Percentiles rank a stretch among this genome's conserved stretches.
Evolutionary conservation across 1,140 invertebrate genomes (phyloP).

Genomic region (Halesus radiatus): DNA sequence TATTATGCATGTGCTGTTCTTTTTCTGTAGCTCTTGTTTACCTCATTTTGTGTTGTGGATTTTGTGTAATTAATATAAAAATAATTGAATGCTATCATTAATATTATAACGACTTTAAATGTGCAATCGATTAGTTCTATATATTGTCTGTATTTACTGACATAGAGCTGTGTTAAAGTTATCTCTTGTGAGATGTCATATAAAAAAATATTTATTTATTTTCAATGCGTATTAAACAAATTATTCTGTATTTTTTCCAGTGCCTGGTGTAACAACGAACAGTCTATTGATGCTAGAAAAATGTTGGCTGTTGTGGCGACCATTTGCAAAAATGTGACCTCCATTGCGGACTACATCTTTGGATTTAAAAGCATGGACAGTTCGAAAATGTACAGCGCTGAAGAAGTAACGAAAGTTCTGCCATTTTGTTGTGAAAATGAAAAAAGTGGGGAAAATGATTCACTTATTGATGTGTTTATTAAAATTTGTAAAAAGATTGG

Average conservation of each 20-base stretch:
- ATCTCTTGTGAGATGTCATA: too few relatives aligned
- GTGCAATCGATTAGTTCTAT: too few relatives aligned
- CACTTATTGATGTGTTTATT: conserved; percentile 34
- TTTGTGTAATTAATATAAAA: too few relatives aligned
- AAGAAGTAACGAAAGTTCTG: conserved; percentile 10
- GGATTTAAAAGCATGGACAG: not conserved
- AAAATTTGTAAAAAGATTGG: conserved; percentile 47
- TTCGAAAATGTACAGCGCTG: not conserved
- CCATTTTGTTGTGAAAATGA: conserved; percentile 13
- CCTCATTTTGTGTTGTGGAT: too few relatives aligned
- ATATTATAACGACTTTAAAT: too few relatives aligned
- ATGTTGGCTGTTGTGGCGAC: conserved; percentile 26
- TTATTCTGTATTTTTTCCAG: conserved; percentile 27
- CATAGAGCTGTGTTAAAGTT: too few relatives aligned
- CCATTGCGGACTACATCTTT: not conserved
- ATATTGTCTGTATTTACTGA: too few relatives aligned
- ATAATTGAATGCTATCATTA: too few relatives aligned
- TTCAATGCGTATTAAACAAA: too few relatives aligned
- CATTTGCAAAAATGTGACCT: conserved; percentile 37
- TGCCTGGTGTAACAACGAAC: conserved; percentile 45
- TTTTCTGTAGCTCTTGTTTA: too few relatives aligned
- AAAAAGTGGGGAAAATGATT: not conserved
- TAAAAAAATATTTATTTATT: too few relatives aligned
- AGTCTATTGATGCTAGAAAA: conserved; percentile 38
- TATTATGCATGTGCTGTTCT: too few relatives aligned